A percentile compares a stretch with the other conserved stretches of the same genome.
These are phyloP conservation scores for Sisor rabdophorus DNA, from an alignment of 2,113 vertebrate genomes.

Conservation along the genomic window DNA sequence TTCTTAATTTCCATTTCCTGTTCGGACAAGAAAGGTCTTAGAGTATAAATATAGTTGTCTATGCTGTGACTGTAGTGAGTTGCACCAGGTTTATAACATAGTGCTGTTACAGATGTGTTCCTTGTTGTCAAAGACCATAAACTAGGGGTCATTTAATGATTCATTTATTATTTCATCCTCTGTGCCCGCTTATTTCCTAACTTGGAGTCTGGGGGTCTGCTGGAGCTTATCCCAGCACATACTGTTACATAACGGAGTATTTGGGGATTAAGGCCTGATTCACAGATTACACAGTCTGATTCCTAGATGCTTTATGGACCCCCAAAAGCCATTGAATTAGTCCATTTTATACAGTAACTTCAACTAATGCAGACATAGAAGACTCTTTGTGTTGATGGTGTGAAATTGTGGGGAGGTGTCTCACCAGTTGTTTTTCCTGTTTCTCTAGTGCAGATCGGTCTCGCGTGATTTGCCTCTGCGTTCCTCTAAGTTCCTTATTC, in stretches of 20 bases:
- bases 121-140: no score
- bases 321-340: not conserved
- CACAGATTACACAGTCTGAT: no score
- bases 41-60: not conserved
- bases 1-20: slow-evolving; percentile 90
- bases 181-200: no score
- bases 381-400: not conserved
- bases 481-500: slow-evolving; percentile 81
- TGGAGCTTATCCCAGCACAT: no score
- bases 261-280: no score
- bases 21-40: not conserved
- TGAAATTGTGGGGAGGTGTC: not conserved
- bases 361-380: not conserved
- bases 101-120: not conserved
- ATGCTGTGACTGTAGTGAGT: not conserved
- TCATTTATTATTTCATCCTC: no score
- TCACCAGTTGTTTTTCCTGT: slow-evolving; percentile 87
- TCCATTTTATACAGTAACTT: not conserved
- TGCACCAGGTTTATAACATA: not conserved
- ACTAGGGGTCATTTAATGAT: no score
- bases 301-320: not conserved
- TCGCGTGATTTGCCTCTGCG: slow-evolving; percentile 82
- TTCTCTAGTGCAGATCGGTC: slow-evolving; percentile 82
- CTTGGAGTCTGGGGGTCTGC: no score
- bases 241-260: no score